phyloP scores from a whole-genome alignment of 2,888 invertebrate genomes.

The Spisula solida region DNA sequence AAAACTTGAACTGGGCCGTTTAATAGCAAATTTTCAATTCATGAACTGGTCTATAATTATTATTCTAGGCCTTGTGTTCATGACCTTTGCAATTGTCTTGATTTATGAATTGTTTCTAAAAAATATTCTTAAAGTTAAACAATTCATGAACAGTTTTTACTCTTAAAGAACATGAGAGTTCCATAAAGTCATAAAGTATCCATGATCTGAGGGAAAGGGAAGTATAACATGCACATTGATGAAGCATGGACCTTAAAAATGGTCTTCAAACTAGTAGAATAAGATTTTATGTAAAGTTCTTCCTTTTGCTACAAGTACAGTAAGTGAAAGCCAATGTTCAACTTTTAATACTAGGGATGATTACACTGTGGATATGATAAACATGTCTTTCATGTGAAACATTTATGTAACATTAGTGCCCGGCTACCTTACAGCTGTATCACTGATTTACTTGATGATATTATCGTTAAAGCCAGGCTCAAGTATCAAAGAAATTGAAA shows the following conservation, averaged over 20 bases:
- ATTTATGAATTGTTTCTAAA: too few species aligned
- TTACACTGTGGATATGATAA: constrained; percentile 15
- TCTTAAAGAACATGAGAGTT: too few species aligned
- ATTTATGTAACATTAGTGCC: constrained; percentile 37
- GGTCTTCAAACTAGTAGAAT: background rate
- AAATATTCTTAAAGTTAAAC: too few species aligned
- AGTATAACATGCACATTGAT: too few species aligned
- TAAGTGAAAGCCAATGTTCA: background rate
- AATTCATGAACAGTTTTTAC: too few species aligned
- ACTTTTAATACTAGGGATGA: background rate
- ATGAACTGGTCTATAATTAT: background rate
- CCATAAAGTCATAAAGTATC: too few species aligned
- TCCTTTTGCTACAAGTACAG: background rate
- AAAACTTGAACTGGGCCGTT: background rate
- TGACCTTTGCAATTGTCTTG: too few species aligned
- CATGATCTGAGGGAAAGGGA: too few species aligned
- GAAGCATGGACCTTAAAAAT: too few species aligned
- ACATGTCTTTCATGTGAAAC: constrained; percentile 26
- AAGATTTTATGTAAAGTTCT: background rate
- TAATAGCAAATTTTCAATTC: background rate
- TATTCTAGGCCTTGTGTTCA: too few species aligned
- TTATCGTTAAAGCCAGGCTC: background rate
- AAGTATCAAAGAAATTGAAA: constrained; percentile 22
- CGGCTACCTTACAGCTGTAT: constrained; percentile 4
- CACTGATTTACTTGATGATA: constrained; percentile 34